Percentiles rank a stretch among this genome's conserved stretches.
Evolutionary conservation across 2,113 vertebrate species (phyloP).

Genomic region (Oceanites oceanicus): DNA sequence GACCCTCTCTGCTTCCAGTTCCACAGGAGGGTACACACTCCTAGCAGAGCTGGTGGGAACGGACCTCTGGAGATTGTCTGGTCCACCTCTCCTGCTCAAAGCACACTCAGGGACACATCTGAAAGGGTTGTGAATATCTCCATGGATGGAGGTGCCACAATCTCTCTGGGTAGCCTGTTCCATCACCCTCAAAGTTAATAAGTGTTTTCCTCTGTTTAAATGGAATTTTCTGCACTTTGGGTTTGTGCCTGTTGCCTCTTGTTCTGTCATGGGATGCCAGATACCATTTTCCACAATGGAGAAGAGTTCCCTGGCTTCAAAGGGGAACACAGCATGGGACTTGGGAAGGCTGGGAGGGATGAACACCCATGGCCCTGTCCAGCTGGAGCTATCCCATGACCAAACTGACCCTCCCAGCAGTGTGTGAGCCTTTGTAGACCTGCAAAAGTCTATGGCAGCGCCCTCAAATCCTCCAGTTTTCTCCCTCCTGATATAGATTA

Average conservation of each 20-base stretch:
- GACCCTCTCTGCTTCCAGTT: background rate
- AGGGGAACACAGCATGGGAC: background rate
- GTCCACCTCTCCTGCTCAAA: background rate
- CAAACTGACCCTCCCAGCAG: background rate
- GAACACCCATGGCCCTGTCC: background rate
- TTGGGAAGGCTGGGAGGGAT: background rate
- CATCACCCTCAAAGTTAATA: background rate
- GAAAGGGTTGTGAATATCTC: background rate
- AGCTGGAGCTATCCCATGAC: background rate
- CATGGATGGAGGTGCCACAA: background rate
- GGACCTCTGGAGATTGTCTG: background rate
- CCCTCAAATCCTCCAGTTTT: background rate
- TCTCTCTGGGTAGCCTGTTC: background rate
- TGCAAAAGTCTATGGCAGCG: background rate
- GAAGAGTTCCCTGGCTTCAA: background rate
- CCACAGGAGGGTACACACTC: background rate
- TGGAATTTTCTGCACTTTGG: background rate
- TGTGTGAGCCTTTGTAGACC: background rate
- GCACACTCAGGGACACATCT: fast-evolving
- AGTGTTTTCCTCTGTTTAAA: background rate
- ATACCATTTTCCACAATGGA: background rate
- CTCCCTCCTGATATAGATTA: background rate
- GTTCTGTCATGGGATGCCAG: background rate
- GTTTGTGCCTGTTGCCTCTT: background rate
- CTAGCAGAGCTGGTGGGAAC: background rate